Percentiles rank a stretch among this genome's conserved stretches.
Evolutionary conservation across 1,140 invertebrate genomes (phyloP).

Genomic region (Drosophila tani): DNA sequence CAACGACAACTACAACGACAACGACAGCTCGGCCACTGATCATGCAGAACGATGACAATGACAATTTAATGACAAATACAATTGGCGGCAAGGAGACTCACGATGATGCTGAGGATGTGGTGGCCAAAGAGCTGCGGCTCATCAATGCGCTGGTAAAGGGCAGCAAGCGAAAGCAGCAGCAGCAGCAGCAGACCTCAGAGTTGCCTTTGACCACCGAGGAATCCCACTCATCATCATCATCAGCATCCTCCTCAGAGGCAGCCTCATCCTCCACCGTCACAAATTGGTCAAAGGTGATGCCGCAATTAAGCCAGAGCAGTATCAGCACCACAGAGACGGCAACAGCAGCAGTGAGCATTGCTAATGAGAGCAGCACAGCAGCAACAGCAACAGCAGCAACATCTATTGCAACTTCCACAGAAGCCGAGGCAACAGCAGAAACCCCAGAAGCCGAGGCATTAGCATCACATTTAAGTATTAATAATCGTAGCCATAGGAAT

Average conservation of each 20-base stretch:
- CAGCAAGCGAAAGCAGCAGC: conserved; percentile 48
- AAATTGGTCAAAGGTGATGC: conserved; percentile 48
- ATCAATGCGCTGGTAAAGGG: conserved; percentile 81
- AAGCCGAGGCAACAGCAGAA: conserved; percentile 1
- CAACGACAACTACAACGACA: neutral
- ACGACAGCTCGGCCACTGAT: conserved; percentile 5
- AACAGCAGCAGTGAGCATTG: conserved; percentile 17
- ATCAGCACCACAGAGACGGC: conserved; percentile 40
- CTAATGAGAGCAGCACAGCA: conserved; percentile 13
- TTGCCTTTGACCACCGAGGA: conserved; percentile 5
- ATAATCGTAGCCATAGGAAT: conserved; percentile 77
- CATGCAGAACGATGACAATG: conserved; percentile 48
- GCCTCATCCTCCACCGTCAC: conserved; percentile 25
- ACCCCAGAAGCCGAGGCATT: conserved; percentile 17
- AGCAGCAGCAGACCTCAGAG: conserved; percentile 33
- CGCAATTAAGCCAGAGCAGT: conserved; percentile 17
- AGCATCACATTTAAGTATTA: conserved; percentile 66
- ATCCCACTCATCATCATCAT: neutral
- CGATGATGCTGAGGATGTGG: conserved; percentile 4
- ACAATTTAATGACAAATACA: conserved; percentile 75
- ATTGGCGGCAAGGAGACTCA: conserved; percentile 38
- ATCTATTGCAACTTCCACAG: conserved; percentile 24
- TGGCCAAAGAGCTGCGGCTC: conserved; percentile 69
- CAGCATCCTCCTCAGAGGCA: neutral
- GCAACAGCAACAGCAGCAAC: conserved; percentile 9